Evolutionary conservation across 2,888 invertebrate genomes (phyloP), one percentile per base, ranked within the genome.

Genomic region (Sycophila texana): DNA sequence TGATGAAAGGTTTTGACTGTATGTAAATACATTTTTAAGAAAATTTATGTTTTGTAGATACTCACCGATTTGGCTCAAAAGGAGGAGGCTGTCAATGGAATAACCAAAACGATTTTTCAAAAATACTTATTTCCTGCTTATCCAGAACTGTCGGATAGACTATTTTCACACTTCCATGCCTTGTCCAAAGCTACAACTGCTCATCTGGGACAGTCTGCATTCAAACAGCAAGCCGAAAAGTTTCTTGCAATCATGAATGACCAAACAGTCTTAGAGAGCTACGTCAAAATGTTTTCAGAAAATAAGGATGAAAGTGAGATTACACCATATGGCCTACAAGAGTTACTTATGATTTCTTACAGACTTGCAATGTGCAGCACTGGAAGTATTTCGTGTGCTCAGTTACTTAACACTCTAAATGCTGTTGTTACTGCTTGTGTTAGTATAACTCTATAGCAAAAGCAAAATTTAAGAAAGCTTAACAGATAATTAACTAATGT

Each of bases 71-170:
- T 94, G 83, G 93, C 95, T 51, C 92, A 94, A 78, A 93, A 94
- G 81, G 94, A 95, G 88, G 95, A 94, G 88, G 94, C 94, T 51
- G 91, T 95, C 80, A 93, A 94, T 85, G 96, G 96, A 57, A 94
- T 96, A 86, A 93, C 95, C 2, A 91, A 92, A 79, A 92, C 92
- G 70, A 93, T 93, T n/a, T 94, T 95, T 61, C 91, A 95, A 94
- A 93, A 93, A 85, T 95, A 95, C 90, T 91, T 97, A 83, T 96
- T 96, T 90, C 95, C 96, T n/a, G 93, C 93, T 88, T 95, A 96
- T 89, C 92, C 93, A 2, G 94, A 95, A 83, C 91, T 96, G 85
- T 95, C 94, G 0, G 92, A 93, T 18, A 93, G 94, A 84, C 91
- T 96, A 81, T 96, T 93, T 89, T 91, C 91, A 77, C 92, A 94